Conservation (phyloP, 2,888 invertebrate species). For the Pristionchus mayeri region DNA sequence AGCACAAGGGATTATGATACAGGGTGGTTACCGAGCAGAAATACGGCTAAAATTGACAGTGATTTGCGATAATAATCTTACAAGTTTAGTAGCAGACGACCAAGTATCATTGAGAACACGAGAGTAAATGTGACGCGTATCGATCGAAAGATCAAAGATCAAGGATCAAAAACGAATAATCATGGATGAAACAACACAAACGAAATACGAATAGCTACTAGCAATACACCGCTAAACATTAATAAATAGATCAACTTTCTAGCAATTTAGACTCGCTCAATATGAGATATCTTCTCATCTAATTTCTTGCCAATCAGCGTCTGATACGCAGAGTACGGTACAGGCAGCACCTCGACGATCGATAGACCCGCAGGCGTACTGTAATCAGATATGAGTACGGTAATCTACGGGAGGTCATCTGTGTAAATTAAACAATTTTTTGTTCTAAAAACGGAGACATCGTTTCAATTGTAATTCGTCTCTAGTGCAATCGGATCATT, state of each 20-base stretch:
- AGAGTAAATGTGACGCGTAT: neutral
- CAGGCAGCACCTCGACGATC: slow-evolving; percentile 13
- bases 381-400: neutral
- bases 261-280: neutral
- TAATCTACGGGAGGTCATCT: no score
- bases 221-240: neutral
- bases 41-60: slow-evolving; percentile 15
- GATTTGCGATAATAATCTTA: slow-evolving; percentile 26
- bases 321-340: slow-evolving; percentile 24
- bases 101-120: neutral
- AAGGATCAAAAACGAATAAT: neutral
- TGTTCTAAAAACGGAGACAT: no score
- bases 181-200: no score
- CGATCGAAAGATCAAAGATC: neutral
- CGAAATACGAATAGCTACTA: neutral
- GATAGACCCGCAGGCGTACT: slow-evolving; percentile 9
- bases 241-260: neutral
- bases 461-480: no score
- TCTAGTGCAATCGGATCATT: no score
- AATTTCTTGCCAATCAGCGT: slow-evolving; percentile 33
- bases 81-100: neutral
- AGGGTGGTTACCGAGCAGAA: neutral
- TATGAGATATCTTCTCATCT: neutral
- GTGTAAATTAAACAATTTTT: no score
- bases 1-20: slow-evolving; percentile 23